Percentiles rank a stretch among this genome's conserved stretches.
Evolutionary conservation across 2,888 invertebrate species (phyloP).

Genomic region (Caenorhabditis auriculariae): DNA sequence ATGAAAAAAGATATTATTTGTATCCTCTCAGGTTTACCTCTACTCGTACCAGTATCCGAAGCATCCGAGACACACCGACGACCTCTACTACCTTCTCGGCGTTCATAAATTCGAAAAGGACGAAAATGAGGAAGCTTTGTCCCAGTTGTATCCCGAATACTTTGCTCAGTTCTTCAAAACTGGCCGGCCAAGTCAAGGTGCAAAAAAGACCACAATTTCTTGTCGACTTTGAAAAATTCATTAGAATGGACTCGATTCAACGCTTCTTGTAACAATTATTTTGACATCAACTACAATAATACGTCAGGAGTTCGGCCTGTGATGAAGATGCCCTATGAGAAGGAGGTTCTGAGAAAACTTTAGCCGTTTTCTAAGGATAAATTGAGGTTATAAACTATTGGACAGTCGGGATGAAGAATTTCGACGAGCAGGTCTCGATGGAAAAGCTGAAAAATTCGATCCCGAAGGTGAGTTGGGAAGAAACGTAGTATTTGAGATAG

Average conservation of each 20-base stretch:
- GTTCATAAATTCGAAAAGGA: conserved; percentile 37
- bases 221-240: background rate
- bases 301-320: conserved; percentile 5
- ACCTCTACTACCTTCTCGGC: conserved; percentile 42
- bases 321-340: background rate
- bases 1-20: no score
- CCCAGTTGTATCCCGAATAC: conserved; percentile 22
- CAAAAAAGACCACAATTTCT: no score
- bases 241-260: conserved; percentile 32
- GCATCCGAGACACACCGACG: conserved; percentile 39
- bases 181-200: conserved; percentile 18
- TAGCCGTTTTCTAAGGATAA: background rate
- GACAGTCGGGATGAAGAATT: conserved; percentile 4
- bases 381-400: conserved; percentile 13
- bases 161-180: conserved; percentile 34
- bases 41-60: conserved; percentile 38
- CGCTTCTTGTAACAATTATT: conserved; percentile 29
- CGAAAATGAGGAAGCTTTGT: conserved; percentile 36
- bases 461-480: no score
- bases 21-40: conserved; percentile 28
- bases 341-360: background rate
- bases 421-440: no score
- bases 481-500: no score
- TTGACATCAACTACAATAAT: conserved; percentile 20
- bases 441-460: no score